Evolutionary conservation across 2,797 vertebrate genomes (phyloP).

Genomic region (Cercopithecus neglectus): DNA sequence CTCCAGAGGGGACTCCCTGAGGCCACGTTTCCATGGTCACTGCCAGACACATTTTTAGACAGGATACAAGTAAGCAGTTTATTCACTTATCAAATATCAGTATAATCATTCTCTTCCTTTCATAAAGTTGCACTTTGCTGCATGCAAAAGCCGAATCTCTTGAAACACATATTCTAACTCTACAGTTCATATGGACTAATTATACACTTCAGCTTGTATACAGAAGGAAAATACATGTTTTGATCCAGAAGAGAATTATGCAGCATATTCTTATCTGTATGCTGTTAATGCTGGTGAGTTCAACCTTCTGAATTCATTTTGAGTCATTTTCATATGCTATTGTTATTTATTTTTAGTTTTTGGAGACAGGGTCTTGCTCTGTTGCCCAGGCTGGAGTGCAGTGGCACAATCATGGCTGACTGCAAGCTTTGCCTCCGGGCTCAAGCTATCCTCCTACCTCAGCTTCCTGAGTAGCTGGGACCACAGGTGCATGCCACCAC

Average conservation of each 20-base stretch:
- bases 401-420: too few species aligned
- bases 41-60: not conserved
- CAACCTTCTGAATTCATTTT: not conserved
- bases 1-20: not conserved
- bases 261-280: not conserved
- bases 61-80: not conserved
- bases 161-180: not conserved
- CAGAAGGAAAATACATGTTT: not conserved
- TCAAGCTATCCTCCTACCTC: too few species aligned
- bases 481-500: too few species aligned
- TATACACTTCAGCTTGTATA: not conserved
- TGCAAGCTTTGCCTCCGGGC: too few species aligned
- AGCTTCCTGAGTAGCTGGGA: too few species aligned
- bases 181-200: not conserved
- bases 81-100: not conserved
- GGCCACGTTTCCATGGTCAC: rapidly evolving
- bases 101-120: not conserved
- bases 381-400: too few species aligned
- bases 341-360: not conserved
- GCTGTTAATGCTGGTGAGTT: not conserved
- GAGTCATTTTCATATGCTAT: not conserved
- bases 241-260: not conserved
- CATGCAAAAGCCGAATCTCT: not conserved
- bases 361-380: too few species aligned
- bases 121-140: not conserved